Evolutionary conservation across 2,113 vertebrate genomes (phyloP), one percentile per base, ranked within the genome.

Genomic region (Pangasianodon hypophthalmus): DNA sequence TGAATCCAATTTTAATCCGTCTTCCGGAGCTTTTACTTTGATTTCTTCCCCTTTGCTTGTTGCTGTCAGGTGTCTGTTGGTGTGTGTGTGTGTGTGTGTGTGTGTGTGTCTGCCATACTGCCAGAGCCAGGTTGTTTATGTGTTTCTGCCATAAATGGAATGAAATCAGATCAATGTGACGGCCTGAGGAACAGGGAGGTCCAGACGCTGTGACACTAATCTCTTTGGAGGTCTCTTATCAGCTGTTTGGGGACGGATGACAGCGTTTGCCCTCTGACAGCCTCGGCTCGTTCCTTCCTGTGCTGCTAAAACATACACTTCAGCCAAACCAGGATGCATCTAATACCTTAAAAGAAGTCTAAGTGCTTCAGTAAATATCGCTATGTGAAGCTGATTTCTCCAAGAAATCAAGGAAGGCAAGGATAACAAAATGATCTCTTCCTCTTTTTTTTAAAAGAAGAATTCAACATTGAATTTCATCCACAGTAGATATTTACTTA

Each of bases 1-100:
- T 84, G 41, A 89, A 91, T 92, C 93, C 91, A 90, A 84, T 94
- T 93, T 93, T 89, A 94, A 94, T 95, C 93, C 93, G 93, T 94
- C 92, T 94, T 94, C 89, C 91, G 80, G 80, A 90, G 90, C 52
- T 88, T 46, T 93, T 89, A 92, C 92, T 93, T 84, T 75, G 79
- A 86, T 87, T 91, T 91, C 89, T 89, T 91, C 89, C 89, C 89
- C 92, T 46, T 86, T 87, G 77, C 89, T 86, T 87, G 71, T 56
- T 91, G 88, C 52, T 87, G 73, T 88, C 85, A 91, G 83, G 82
- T 84, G 64, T 83, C 50, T 87, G 52, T 64, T 50, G 29, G 83
- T 64, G 10, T 62, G 84, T 67, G 60, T 85, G 29, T 69, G 29
- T 67, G 44, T 69, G 62, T 50, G 44, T 80, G 79, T 52, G 79